A percentile compares a stretch with the other conserved stretches of the same genome.
These are phyloP conservation scores for Gadus macrocephalus DNA, from an alignment of 2,113 vertebrate genomes.

Conservation along the genomic window DNA sequence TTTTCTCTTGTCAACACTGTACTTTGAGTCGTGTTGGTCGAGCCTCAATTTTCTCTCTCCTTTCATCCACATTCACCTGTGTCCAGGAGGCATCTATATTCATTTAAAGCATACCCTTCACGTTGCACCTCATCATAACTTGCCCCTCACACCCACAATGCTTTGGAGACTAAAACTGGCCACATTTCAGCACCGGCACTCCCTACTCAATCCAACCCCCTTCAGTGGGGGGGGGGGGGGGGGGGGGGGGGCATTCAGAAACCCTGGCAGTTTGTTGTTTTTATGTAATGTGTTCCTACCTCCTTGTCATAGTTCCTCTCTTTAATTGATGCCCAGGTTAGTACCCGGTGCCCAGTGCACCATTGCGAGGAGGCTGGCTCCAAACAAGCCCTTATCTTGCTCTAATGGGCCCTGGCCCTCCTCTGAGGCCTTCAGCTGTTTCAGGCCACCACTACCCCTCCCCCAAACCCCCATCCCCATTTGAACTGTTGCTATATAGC, in stretches of 20 bases:
- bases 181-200: constrained; percentile 60
- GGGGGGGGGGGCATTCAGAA: constrained; percentile 33
- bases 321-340: constrained; percentile 73
- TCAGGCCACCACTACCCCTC: constrained; percentile 72
- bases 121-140: constrained; percentile 68
- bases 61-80: constrained; percentile 59
- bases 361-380: constrained; percentile 68
- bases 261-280: constrained; percentile 67
- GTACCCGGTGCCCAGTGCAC: constrained; percentile 64
- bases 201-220: constrained; percentile 53
- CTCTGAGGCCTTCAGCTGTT: constrained; percentile 76
- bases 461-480: constrained; percentile 52
- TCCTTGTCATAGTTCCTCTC: constrained; percentile 72
- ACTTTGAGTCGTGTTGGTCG: constrained; percentile 39
- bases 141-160: constrained; percentile 50
- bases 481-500: constrained; percentile 69
- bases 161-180: constrained; percentile 64
- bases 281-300: constrained; percentile 71
- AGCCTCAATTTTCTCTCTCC: not conserved
- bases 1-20: constrained; percentile 47
- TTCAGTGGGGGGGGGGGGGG: constrained; percentile 42
- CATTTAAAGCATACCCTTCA: constrained; percentile 67
- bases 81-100: constrained; percentile 70
- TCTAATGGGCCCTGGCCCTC: constrained; percentile 73
- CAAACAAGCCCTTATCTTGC: constrained; percentile 75